These are phyloP conservation scores for Suillia variegata DNA, from an alignment of 2,888 invertebrate species.

Conservation along the genomic window DNA sequence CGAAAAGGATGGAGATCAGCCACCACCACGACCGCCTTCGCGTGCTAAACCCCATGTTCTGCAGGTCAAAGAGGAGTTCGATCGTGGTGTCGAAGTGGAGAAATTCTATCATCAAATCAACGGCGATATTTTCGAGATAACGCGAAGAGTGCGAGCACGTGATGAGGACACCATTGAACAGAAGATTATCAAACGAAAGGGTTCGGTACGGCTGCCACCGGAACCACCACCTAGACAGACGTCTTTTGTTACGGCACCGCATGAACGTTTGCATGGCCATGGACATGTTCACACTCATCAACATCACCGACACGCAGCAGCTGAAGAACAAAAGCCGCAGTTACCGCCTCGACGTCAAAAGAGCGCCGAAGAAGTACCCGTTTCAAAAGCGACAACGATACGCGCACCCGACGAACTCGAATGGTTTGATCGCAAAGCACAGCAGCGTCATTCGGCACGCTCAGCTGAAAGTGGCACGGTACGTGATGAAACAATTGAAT, in stretches of 20 bases:
- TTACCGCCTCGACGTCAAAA: conserved; percentile 42
- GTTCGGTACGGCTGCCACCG: conserved; percentile 48
- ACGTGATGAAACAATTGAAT: conserved; percentile 58
- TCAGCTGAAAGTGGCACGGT: conserved; percentile 60
- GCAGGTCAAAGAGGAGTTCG: conserved; percentile 53
- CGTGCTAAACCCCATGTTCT: conserved; percentile 37
- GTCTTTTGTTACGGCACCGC: conserved; percentile 30
- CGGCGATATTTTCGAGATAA: conserved; percentile 61
- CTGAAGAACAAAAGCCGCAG: conserved; percentile 40
- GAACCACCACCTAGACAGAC: conserved; percentile 33
- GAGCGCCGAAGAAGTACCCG: conserved; percentile 45
- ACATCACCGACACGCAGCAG: conserved; percentile 39
- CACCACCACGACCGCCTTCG: conserved; percentile 45
- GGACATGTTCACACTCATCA: conserved; percentile 28
- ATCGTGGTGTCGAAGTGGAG: conserved; percentile 60
- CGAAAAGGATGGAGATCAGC: conserved; percentile 40
- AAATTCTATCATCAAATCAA: conserved; percentile 62
- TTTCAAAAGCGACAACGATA: conserved; percentile 31
- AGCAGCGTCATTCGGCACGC: conserved; percentile 60
- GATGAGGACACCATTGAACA: conserved; percentile 60
- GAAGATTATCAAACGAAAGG: conserved; percentile 54
- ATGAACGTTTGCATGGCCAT: conserved; percentile 20
- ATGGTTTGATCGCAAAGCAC: conserved; percentile 60
- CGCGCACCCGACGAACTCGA: conserved; percentile 52
- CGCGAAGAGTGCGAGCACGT: conserved; percentile 54